phyloP scores from a whole-genome alignment of 2,797 vertebrate species.

The Hephaestus fuliginosus region DNA sequence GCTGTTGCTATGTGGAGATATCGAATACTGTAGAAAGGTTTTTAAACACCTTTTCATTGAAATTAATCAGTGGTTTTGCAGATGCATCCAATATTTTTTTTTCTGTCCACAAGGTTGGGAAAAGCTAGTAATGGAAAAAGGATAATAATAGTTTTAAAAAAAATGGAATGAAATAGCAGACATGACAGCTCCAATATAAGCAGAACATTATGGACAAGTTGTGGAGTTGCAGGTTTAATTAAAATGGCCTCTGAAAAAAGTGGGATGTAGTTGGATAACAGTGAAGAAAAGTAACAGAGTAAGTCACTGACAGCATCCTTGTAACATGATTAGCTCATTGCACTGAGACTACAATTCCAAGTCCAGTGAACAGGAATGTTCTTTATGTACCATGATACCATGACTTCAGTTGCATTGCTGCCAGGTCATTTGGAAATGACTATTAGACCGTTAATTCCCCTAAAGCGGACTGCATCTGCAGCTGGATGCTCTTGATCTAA shows the following conservation, averaged over 20 bases:
- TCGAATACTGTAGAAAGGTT: background rate
- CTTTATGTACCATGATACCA: background rate
- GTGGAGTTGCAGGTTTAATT: background rate
- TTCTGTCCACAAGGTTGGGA: background rate
- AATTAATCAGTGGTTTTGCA: background rate
- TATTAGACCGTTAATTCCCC: background rate
- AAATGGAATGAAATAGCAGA: background rate
- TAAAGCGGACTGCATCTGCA: slow-evolving; percentile 14
- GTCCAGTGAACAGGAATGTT: background rate
- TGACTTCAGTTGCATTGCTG: background rate
- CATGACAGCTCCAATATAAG: background rate
- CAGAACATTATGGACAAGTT: slow-evolving; percentile 1
- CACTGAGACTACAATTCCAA: background rate
- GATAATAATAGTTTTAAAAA: background rate
- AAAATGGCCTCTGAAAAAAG: background rate
- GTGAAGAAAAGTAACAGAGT: background rate
- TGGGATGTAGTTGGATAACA: background rate
- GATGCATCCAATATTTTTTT: background rate
- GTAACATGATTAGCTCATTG: background rate
- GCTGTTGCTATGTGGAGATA: background rate
- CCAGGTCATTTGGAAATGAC: background rate
- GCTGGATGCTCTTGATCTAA: background rate
- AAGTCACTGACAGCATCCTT: background rate
- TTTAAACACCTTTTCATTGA: background rate
- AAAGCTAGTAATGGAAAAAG: background rate